phyloP scores from a whole-genome alignment of 2,113 vertebrate genomes.

The Lamprologus tigripictilis region DNA sequence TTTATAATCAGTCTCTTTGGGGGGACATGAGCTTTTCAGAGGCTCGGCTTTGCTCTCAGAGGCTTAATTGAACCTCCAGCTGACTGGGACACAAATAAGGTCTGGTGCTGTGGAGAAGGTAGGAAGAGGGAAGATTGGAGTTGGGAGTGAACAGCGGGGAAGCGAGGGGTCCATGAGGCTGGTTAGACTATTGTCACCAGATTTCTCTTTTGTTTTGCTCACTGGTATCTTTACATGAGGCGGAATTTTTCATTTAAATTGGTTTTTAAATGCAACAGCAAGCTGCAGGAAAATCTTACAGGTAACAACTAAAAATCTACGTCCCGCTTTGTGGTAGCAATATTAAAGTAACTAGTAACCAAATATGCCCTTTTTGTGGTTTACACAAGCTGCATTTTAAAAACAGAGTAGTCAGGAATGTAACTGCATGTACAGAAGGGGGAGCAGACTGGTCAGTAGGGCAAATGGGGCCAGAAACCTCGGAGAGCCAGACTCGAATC shows the following conservation, averaged over 20 bases:
- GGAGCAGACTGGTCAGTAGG: conserved; percentile 7
- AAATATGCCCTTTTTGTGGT: not conserved
- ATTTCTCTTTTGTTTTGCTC: not conserved
- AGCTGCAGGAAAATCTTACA: not conserved
- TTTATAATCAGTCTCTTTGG: conserved; percentile 50
- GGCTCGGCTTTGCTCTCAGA: conserved; percentile 25
- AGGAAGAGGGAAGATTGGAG: not conserved
- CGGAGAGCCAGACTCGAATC: conserved; percentile 32
- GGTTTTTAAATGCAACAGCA: not conserved
- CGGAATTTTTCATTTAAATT: not conserved
- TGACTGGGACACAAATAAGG: conserved; percentile 38
- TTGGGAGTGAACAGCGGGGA: not conserved
- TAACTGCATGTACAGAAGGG: not conserved
- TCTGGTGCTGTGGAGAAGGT: not conserved
- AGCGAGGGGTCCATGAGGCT: not conserved
- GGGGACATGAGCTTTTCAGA: conserved; percentile 42
- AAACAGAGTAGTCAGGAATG: not conserved
- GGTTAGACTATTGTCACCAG: not conserved
- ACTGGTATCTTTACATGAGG: not conserved
- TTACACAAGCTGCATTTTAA: not conserved
- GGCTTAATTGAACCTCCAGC: conserved; percentile 55
- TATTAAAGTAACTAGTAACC: not conserved
- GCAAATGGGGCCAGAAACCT: conserved; percentile 15
- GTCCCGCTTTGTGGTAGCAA: fast-evolving
- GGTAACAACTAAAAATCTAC: not conserved